phyloP scores from a whole-genome alignment of 2,113 vertebrate species.

The Lamprologus speciosus region DNA sequence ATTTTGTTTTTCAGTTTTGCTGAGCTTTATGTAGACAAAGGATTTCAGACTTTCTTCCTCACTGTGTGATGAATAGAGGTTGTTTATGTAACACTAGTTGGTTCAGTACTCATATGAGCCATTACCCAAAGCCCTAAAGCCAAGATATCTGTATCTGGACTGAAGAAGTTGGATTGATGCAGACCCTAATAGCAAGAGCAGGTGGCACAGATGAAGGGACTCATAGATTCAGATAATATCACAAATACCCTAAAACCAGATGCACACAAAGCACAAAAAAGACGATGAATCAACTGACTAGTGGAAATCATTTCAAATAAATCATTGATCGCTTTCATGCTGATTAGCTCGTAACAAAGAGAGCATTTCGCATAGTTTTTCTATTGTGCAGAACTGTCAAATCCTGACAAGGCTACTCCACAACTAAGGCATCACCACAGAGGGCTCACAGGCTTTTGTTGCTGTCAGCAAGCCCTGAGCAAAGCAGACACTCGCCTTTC shows the following conservation, averaged over 20 bases:
- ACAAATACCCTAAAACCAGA: neutral
- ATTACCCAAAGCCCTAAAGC: neutral
- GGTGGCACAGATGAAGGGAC: neutral
- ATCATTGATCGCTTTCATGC: slow-evolving; percentile 41
- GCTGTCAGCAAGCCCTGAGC: slow-evolving; percentile 48
- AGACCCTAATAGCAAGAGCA: neutral
- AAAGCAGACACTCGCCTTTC: slow-evolving; percentile 52
- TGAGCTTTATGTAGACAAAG: neutral
- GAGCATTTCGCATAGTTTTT: neutral
- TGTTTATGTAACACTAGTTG: neutral
- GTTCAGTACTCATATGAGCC: neutral
- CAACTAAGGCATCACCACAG: slow-evolving; percentile 40
- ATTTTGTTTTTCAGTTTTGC: neutral
- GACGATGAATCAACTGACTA: neutral
- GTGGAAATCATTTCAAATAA: slow-evolving; percentile 24
- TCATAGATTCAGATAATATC: neutral
- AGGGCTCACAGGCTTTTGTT: slow-evolving; percentile 32
- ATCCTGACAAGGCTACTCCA: slow-evolving; percentile 36
- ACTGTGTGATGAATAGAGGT: neutral
- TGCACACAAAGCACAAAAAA: neutral
- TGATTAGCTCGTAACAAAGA: slow-evolving; percentile 48
- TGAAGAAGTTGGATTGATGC: neutral
- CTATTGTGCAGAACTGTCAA: slow-evolving; percentile 26
- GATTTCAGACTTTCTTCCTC: neutral
- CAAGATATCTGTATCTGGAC: neutral